Conservation (phyloP, 2,888 invertebrate genomes). For the Troides oblongomaculatus region DNA sequence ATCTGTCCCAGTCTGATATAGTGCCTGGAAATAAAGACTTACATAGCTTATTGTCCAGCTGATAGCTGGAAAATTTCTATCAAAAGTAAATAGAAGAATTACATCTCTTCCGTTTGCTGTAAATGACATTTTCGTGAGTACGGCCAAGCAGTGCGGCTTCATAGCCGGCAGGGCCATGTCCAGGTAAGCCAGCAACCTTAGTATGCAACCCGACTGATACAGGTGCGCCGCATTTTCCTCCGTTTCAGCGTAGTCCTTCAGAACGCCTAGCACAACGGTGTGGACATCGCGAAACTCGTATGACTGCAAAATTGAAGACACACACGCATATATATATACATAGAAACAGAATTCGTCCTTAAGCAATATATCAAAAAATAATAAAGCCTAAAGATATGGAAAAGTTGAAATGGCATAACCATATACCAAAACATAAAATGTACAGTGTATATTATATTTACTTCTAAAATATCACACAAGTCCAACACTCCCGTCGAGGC, state of each 20-base stretch:
- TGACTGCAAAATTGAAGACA: conserved; percentile 45
- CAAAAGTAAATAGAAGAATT: not conserved
- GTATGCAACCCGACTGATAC: conserved; percentile 66
- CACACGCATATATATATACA: too few species aligned
- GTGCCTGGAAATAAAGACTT: conserved; percentile 47
- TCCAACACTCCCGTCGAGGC: conserved; percentile 71
- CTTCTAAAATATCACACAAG: conserved; percentile 75
- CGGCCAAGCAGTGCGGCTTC: conserved; percentile 69
- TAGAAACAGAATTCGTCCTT: too few species aligned
- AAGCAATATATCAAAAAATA: too few species aligned
- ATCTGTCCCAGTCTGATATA: conserved; percentile 66
- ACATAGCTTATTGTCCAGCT: not conserved
- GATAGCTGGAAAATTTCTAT: not conserved
- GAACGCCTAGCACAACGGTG: conserved; percentile 57
- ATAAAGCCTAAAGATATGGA: too few species aligned
- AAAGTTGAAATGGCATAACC: too few species aligned
- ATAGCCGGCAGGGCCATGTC: conserved; percentile 70
- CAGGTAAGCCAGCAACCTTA: conserved; percentile 64
- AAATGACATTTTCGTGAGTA: conserved; percentile 70
- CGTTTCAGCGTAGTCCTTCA: conserved; percentile 66
- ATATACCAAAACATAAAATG: not conserved
- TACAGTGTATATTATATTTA: conserved; percentile 35
- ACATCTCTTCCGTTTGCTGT: conserved; percentile 66
- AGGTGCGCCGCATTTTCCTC: conserved; percentile 66
- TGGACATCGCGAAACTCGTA: conserved; percentile 75